Evolutionary conservation across 92 coral and sea anemone genomes (phyloP).

Genomic region (Chrysogorgia sp.): DNA sequence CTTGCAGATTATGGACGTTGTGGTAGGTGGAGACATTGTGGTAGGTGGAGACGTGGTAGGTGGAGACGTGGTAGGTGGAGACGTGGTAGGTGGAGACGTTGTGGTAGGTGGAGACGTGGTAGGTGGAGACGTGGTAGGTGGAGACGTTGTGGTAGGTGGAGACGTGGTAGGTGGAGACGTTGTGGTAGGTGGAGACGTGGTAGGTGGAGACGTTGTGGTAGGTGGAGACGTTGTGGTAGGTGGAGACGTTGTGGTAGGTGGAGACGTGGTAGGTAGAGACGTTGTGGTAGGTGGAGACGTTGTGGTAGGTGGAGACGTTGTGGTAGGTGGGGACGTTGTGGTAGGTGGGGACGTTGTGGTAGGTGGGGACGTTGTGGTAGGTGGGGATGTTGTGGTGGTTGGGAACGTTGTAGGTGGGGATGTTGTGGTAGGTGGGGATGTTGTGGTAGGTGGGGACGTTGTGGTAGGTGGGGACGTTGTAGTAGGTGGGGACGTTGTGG

Average conservation of each 20-base stretch:
- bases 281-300: not conserved
- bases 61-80: not conserved
- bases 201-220: not conserved
- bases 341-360: not conserved
- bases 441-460: too few species aligned
- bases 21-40: not conserved
- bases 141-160: not conserved
- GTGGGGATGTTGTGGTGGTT: not conserved
- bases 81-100: not conserved
- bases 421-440: too few species aligned
- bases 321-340: not conserved
- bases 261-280: not conserved
- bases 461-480: too few species aligned
- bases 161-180: not conserved
- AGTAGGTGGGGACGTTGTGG: not conserved
- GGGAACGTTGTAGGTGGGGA: too few species aligned
- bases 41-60: not conserved
- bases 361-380: not conserved
- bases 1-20: not conserved
- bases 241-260: not conserved
- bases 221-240: not conserved
- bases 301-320: constrained; percentile 10
- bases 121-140: not conserved
- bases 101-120: not conserved
- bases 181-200: not conserved